Conservation (phyloP, 2,888 invertebrate species). For the Gandaritis pyraliata region DNA sequence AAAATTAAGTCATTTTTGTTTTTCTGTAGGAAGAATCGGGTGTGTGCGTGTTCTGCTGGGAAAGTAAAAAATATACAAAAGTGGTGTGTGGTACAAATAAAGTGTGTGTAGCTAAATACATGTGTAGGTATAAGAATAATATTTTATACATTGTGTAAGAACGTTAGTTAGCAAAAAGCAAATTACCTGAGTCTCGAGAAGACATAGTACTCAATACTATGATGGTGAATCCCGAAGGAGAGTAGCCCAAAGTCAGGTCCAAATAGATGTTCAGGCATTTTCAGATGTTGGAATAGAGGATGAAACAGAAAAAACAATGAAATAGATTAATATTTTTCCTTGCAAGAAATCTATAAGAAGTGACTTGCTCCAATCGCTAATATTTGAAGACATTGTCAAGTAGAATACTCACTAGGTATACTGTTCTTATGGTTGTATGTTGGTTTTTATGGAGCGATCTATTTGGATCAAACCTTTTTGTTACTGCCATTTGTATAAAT, state of each 20-base stretch:
- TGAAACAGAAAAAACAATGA: constrained; percentile 56
- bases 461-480: too few relatives aligned
- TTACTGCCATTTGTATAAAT: too few relatives aligned
- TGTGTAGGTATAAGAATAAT: constrained; percentile 6
- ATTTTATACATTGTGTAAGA: constrained; percentile 40
- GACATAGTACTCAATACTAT: constrained; percentile 66
- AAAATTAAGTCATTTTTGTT: not conserved
- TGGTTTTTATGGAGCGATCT: too few relatives aligned
- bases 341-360: not conserved
- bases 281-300: constrained; percentile 46
- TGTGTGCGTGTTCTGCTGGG: not conserved
- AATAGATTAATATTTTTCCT: constrained; percentile 41
- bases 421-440: too few relatives aligned
- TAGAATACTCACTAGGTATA: too few relatives aligned
- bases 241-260: constrained; percentile 30
- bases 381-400: too few relatives aligned
- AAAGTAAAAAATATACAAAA: not conserved
- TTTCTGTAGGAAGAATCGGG: too few relatives aligned
- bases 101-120: constrained; percentile 3
- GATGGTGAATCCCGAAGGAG: constrained; percentile 39
- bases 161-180: constrained; percentile 54
- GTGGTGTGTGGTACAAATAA: not conserved
- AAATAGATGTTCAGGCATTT: constrained; percentile 32
- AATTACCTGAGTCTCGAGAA: constrained; percentile 77
- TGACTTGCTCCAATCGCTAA: too few relatives aligned